Conservation (phyloP, 2,888 invertebrate species). For the Anoplius nigerrimus region DNA sequence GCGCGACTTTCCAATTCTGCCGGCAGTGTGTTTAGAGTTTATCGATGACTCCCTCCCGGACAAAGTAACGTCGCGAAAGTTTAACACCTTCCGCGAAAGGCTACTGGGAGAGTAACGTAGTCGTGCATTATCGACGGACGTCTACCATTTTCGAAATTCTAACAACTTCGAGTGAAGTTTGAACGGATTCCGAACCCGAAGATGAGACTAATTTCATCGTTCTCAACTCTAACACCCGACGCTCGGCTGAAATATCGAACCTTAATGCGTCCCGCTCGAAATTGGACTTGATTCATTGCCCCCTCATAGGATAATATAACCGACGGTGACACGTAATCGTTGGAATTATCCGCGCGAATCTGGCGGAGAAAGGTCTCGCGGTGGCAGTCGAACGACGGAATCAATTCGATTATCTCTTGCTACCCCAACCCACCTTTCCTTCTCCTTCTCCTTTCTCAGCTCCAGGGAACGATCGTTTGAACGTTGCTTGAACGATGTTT, state of each 20-base stretch:
- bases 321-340: too few species aligned
- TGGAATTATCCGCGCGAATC: too few species aligned
- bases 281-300: too few species aligned
- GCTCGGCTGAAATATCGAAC: too few species aligned
- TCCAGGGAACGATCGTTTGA: not conserved
- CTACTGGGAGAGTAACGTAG: constrained; percentile 11
- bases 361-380: not conserved
- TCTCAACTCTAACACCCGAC: too few species aligned
- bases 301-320: too few species aligned
- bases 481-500: not conserved
- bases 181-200: constrained; percentile 10
- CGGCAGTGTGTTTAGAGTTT: constrained; percentile 49
- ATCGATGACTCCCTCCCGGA: constrained; percentile 49
- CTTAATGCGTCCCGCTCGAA: too few species aligned
- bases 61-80: constrained; percentile 47
- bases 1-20: constrained; percentile 51
- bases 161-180: constrained; percentile 20
- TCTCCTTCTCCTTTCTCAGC: not conserved
- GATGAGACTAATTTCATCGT: too few species aligned
- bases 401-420: not conserved
- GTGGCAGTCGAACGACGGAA: not conserved
- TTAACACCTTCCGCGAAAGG: constrained; percentile 44
- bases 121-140: not conserved
- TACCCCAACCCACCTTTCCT: not conserved
- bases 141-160: constrained; percentile 3